Percentiles rank a stretch among this genome's conserved stretches.
These are phyloP conservation scores for Aphis craccivora DNA, from an alignment of 1,140 invertebrate genomes.

Conservation along the genomic window DNA sequence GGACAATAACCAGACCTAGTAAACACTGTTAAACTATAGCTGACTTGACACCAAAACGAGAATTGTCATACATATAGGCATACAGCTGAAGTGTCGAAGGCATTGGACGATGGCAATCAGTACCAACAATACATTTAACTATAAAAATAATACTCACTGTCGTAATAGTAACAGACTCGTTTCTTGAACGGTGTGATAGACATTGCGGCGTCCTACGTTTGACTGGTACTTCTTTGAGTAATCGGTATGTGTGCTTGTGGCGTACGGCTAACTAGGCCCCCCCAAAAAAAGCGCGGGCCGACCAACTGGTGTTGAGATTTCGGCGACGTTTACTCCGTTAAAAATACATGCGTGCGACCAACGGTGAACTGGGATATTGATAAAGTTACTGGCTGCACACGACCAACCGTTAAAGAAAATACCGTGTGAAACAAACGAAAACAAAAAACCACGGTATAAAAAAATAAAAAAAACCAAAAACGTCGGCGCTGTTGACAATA, in stretches of 20 bases:
- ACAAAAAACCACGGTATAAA: not conserved
- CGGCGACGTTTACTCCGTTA: not conserved
- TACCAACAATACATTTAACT: not conserved
- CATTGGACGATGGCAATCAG: not conserved
- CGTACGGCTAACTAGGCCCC: not conserved
- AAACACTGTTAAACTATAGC: not conserved
- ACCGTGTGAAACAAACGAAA: not conserved
- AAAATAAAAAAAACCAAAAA: not conserved
- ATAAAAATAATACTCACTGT: slow-evolving; percentile 81
- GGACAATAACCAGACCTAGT: not conserved
- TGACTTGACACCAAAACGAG: not conserved
- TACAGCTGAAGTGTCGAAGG: no score
- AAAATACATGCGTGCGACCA: not conserved
- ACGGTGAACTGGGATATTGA: not conserved
- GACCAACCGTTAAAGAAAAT: not conserved
- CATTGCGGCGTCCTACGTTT: slow-evolving; percentile 23
- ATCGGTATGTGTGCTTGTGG: not conserved
- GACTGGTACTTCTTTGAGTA: not conserved
- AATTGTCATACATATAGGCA: no score
- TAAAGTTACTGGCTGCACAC: not conserved
- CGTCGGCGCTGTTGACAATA: not conserved
- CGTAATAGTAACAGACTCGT: slow-evolving; percentile 97
- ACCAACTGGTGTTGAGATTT: not conserved
- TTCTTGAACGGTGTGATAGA: slow-evolving; percentile 77
- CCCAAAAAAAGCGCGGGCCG: slow-evolving; percentile 37